These are phyloP conservation scores for Ochlodes sylvanus DNA, from an alignment of 2,888 invertebrate species.

Conservation along the genomic window DNA sequence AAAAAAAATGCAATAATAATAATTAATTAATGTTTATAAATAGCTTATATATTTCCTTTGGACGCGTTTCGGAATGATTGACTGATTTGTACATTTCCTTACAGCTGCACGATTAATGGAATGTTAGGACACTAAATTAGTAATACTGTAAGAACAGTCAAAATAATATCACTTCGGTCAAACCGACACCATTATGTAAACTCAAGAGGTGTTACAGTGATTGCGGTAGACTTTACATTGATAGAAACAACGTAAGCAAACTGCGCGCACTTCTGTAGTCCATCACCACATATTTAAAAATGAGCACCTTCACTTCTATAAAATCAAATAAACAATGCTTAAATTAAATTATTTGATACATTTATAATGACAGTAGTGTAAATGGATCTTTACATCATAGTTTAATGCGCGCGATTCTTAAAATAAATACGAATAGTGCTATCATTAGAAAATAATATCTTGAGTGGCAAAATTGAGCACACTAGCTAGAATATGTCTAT, in stretches of 20 bases:
- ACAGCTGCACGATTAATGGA: constrained; percentile 32
- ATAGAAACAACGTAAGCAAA: background rate
- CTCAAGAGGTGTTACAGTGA: background rate
- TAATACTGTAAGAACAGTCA: constrained; percentile 28
- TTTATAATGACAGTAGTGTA: background rate
- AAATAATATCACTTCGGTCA: constrained; percentile 10
- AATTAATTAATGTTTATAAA: constrained; percentile 37
- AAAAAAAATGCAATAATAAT: constrained; percentile 46
- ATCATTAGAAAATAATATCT: constrained; percentile 23
- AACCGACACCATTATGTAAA: background rate
- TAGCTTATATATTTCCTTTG: constrained; percentile 51
- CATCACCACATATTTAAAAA: background rate
- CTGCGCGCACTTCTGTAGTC: background rate
- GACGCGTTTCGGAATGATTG: constrained; percentile 56
- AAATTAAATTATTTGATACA: background rate
- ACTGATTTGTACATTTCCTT: constrained; percentile 57
- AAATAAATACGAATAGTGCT: constrained; percentile 2
- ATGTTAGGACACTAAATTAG: constrained; percentile 26
- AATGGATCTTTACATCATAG: background rate
- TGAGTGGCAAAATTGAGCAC: constrained; percentile 53
- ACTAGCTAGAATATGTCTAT: constrained; percentile 48
- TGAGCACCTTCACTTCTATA: background rate
- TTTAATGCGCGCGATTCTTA: background rate
- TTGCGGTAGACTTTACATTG: background rate
- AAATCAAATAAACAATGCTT: background rate